These are phyloP conservation scores for Malurus alboscapulatus DNA, from an alignment of 2,113 vertebrate genomes.

Conservation along the genomic window DNA sequence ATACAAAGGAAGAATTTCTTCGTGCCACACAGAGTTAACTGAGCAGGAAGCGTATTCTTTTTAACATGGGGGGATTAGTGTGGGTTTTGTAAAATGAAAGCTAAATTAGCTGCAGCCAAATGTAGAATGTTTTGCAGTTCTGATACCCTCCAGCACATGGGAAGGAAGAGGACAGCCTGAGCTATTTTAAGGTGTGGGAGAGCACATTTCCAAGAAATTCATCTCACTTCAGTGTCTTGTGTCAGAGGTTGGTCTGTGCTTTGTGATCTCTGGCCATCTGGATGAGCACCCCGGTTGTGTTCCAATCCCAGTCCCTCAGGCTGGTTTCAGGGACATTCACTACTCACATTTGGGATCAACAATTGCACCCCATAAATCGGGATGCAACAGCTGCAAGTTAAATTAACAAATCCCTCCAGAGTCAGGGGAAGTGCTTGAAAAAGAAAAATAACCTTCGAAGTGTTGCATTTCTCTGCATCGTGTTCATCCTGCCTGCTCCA, in stretches of 20 bases:
- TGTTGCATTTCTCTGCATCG: not conserved
- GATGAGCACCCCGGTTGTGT: not conserved
- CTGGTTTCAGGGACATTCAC: not conserved
- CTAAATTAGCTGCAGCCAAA: constrained; percentile 38
- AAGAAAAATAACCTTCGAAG: not conserved
- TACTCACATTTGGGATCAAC: not conserved
- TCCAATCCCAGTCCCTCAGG: not conserved
- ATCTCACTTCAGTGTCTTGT: not conserved
- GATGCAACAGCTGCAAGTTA: not conserved
- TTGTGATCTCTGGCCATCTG: not conserved
- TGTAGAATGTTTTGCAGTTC: constrained; percentile 1
- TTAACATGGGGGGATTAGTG: constrained; percentile 19
- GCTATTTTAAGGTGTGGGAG: constrained; percentile 1
- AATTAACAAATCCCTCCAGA: not conserved
- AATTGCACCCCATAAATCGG: not conserved
- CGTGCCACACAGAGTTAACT: constrained; percentile 38
- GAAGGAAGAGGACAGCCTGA: not conserved
- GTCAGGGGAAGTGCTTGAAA: not conserved
- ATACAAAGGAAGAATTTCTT: constrained; percentile 45
- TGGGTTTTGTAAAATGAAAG: constrained; percentile 26
- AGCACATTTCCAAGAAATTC: not conserved
- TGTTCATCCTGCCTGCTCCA: not conserved
- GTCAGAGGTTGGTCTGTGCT: not conserved
- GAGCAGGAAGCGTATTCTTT: constrained; percentile 27
- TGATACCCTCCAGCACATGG: constrained; percentile 4